Evolutionary conservation across 1,140 invertebrate species (phyloP), one percentile per base, ranked within the genome.

Genomic region (Papilio aristodemus): DNA sequence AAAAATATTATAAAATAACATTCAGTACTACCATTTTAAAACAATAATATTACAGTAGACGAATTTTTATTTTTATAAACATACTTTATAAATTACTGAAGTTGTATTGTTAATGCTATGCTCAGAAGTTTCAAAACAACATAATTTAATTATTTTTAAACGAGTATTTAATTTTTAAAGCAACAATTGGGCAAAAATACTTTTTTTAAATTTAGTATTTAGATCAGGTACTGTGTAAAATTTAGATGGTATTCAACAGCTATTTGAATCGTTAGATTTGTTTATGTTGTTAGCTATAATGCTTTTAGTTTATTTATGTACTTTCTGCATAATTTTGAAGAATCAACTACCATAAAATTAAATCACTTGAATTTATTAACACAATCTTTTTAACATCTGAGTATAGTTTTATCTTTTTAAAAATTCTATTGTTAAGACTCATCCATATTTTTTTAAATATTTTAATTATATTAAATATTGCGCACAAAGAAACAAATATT

Each of bases 61-160:
- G 3, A 11, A n/a, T 22, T 22, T 4, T 54, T 54, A 54, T 54
- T 54, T 54, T 54, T 54, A 54, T 54, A 54, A 54, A 54, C 1
- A 4, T 22, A 54, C 22, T 6, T 22, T 54, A 25, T 54, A 54
- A 17, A 54, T 11, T 22, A 54, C 10, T 54, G 14, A 17, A 17
- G 14, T 43, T 4, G 22, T 4, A 19, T 22, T 50, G 41, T 46
- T 22, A 54, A 54, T n/a, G 11, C 46, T 54, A 25, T 54, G 22
- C 46, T 54, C 17, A 19, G 46, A 25, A 11, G 4, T 54, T 25
- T 46, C 10, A 17, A 46, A 9, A 54, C 22, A 54, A 54, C 11
- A 54, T 25, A 11, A 22, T 25, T 14, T 0, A 13, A 17, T 22
- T 11, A 50, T 22, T 32, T 32, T 32, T 32, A 32, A 32, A 32